Evolutionary conservation across 2,113 vertebrate species (phyloP), one percentile per base, ranked within the genome.

Genomic region (Cettia cetti): DNA sequence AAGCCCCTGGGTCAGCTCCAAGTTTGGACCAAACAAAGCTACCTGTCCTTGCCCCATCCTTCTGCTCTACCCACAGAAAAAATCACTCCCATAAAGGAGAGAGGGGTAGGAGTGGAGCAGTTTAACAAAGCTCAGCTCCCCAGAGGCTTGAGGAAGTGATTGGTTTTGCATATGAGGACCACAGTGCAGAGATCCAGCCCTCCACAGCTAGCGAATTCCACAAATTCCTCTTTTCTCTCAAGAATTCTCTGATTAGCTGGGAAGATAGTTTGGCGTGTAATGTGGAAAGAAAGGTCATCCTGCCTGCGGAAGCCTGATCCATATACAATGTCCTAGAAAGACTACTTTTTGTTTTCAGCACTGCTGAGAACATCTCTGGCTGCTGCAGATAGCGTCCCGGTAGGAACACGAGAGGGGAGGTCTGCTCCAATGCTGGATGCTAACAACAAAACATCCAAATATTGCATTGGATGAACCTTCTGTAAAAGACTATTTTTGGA

Each of bases 201-300:
- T 68, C 44, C 1, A 11, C 86, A 96, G 88, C 81, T 65, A 90
- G 83, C 90, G 69, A 96, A 97, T 97, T 96, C 96, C 90, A 69
- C 65, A 76, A 91, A 97, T 97, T 97, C 97, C 97, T 96, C 87
- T 96, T 96, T 85, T 92, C 92, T 91, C 86, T 93, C 84, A 94
- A 97, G 96, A 97, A 95, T 95, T 97, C 89, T 75, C 93, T 97
- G 97, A 98, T 97, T 97, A 94, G 54, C 74, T 92, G 96, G 96
- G 96, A 98, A 98, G 97, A 96, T 97, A 96, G 97, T 92, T 86
- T 88, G 82, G 95, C 54, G 4, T 68, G 95, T 77, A 96, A 96
- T 27, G 93, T 47, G 79, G 94, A 96, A 97, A 95, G 82, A 94
- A 95, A 98, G 96, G 97, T 97, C 97, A 97, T 93, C 65, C 72